phyloP scores from a whole-genome alignment of 2,888 invertebrate genomes.

The Odontocolon sp. region DNA sequence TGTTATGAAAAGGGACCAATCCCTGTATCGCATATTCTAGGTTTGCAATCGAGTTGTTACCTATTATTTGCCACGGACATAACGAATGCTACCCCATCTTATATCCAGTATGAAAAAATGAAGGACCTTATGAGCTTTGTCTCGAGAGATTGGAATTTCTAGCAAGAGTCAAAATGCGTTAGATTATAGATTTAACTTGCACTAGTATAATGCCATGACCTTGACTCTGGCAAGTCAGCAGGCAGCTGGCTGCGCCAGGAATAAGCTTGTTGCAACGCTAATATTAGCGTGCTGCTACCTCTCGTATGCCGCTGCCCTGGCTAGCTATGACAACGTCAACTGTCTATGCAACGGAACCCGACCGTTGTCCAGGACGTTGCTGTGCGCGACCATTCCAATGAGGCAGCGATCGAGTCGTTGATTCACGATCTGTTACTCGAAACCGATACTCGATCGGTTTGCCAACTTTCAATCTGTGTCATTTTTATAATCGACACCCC shows the following conservation, averaged over 20 bases:
- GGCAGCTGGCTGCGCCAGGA: slow-evolving; percentile 78
- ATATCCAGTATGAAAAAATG: no score
- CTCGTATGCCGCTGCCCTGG: slow-evolving; percentile 48
- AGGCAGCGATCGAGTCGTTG: not conserved
- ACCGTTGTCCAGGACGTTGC: slow-evolving; percentile 38
- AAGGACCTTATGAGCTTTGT: not conserved
- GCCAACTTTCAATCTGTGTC: not conserved
- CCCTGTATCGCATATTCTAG: no score
- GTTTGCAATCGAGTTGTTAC: no score
- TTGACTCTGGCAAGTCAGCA: slow-evolving; percentile 78
- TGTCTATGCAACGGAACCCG: slow-evolving; percentile 48
- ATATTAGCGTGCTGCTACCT: slow-evolving; percentile 74
- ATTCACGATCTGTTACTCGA: not conserved
- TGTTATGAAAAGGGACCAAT: no score
- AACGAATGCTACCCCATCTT: no score
- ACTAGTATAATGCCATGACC: slow-evolving; percentile 75
- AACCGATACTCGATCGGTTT: slow-evolving; percentile 7
- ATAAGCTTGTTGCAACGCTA: slow-evolving; percentile 79
- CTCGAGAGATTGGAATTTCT: not conserved
- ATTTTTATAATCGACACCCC: not conserved
- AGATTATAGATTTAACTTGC: slow-evolving; percentile 32
- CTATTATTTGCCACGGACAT: no score
- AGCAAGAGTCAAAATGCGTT: not conserved
- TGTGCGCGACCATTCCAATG: slow-evolving; percentile 4
- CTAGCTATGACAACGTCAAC: slow-evolving; percentile 52